Conservation (phyloP, 2,797 vertebrate species). For the Scolopax rusticola region DNA sequence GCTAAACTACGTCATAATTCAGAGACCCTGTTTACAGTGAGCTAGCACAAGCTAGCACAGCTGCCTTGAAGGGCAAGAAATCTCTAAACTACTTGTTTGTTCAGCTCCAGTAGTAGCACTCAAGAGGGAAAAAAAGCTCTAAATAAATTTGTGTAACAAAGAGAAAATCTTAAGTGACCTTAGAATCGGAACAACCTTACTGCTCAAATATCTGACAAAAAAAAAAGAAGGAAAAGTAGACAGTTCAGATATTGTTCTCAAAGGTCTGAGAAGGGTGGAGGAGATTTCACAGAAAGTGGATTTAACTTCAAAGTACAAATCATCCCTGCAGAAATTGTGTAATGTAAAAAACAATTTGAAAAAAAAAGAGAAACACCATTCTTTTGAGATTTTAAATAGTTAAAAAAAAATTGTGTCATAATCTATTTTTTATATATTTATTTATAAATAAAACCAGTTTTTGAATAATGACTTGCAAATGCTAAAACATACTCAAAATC, state of each 20-base stretch:
- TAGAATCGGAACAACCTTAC: background rate
- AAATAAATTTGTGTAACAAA: background rate
- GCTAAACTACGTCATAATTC: background rate
- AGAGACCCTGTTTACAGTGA: background rate
- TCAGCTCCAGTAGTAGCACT: background rate
- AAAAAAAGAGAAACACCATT: background rate
- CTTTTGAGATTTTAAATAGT: background rate
- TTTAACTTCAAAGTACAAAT: background rate
- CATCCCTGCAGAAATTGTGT: background rate
- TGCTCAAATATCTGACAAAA: background rate
- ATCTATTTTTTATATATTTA: background rate
- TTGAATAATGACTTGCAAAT: conserved; percentile 1
- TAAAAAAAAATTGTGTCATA: background rate
- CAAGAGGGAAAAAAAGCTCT: background rate
- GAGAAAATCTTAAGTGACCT: background rate
- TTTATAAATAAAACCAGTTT: background rate
- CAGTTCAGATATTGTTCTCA: background rate
- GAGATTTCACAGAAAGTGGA: background rate
- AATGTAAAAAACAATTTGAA: background rate
- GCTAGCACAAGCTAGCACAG: background rate
- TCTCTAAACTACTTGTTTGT: background rate
- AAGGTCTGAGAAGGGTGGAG: background rate
- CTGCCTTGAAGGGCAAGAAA: background rate
- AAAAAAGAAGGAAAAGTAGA: background rate
- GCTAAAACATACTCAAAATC: background rate